phyloP scores from a whole-genome alignment of 2,113 vertebrate genomes.

The Regulus satrapa region DNA sequence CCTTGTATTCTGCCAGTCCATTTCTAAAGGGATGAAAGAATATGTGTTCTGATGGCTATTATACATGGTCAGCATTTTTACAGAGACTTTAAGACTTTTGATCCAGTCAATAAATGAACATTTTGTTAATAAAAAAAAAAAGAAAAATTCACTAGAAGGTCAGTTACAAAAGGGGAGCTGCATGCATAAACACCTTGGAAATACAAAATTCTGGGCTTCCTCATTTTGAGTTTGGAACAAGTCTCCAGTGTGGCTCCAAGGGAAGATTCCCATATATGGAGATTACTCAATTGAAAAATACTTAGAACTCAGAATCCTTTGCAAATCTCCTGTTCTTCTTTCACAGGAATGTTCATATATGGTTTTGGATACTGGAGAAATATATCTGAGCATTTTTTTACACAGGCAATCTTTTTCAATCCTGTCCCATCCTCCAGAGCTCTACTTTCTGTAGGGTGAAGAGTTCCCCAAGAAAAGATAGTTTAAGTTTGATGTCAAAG shows the following conservation, averaged over 20 bases:
- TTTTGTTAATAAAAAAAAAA: neutral
- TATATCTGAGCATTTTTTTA: neutral
- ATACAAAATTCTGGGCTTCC: neutral
- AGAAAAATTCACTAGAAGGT: neutral
- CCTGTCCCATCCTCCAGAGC: neutral
- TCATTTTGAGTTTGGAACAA: neutral
- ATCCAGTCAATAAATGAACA: neutral
- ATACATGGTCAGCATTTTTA: neutral
- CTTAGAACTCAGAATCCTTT: neutral
- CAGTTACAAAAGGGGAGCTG: neutral
- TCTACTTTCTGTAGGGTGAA: neutral
- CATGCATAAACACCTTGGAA: neutral
- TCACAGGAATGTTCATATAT: neutral
- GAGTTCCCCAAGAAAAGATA: neutral
- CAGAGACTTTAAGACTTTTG: neutral
- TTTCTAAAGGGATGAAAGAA: neutral
- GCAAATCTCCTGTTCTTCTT: neutral
- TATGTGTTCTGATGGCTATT: neutral
- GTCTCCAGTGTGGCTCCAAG: neutral
- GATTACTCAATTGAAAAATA: neutral
- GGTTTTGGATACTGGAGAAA: neutral
- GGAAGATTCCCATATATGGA: neutral
- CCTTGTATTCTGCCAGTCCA: neutral
- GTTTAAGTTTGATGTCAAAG: neutral
- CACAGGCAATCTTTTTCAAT: neutral